A percentile compares a stretch with the other conserved stretches of the same genome.
These are phyloP conservation scores for Poecilia wingei DNA, from an alignment of 2,797 vertebrate genomes.

Conservation along the genomic window DNA sequence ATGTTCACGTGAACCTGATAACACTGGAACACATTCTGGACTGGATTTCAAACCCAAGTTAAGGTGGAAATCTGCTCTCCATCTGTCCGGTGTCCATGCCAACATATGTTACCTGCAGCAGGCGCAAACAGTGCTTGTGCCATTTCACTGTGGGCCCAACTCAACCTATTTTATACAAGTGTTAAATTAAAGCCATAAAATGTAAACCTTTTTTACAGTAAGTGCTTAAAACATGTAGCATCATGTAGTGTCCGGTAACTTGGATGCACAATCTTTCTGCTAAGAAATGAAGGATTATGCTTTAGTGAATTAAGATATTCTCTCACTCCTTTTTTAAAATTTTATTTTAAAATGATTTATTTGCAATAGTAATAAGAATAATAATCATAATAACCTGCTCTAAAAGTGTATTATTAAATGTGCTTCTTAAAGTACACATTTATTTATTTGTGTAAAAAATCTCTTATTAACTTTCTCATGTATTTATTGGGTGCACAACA, in stretches of 20 bases:
- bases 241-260: not conserved
- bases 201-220: no score
- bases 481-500: not conserved
- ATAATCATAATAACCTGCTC: not conserved
- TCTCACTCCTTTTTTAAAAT: not conserved
- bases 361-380: not conserved
- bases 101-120: not conserved
- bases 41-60: constrained; percentile 8
- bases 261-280: not conserved
- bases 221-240: not conserved
- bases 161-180: not conserved
- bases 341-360: not conserved
- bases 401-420: not conserved
- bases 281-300: not conserved
- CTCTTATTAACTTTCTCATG: not conserved
- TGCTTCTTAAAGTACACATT: not conserved
- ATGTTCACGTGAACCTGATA: not conserved
- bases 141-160: not conserved
- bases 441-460: no score
- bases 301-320: not conserved
- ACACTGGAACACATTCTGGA: constrained; percentile 3
- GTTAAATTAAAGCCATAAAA: not conserved
- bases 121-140: not conserved
- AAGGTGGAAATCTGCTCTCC: constrained; percentile 15
- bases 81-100: constrained; percentile 7